Percentiles rank a stretch among this genome's conserved stretches.
These are phyloP conservation scores for Tretioscincus oriximinensis DNA, from an alignment of 2,113 vertebrate genomes.

Conservation along the genomic window DNA sequence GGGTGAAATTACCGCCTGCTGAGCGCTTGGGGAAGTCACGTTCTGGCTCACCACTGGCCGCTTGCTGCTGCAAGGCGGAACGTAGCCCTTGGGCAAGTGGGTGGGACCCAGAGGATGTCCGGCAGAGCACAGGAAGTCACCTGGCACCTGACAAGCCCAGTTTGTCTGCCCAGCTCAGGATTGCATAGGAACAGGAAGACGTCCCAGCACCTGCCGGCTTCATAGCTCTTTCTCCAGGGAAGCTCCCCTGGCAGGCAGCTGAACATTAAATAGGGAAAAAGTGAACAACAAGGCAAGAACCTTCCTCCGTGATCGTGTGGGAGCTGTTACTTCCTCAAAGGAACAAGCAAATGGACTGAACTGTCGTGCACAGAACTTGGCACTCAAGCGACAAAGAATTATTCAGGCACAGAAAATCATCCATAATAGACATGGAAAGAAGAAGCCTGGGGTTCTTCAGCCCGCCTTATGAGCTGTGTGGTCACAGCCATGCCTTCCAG, in stretches of 20 bases:
- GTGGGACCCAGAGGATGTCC: not conserved
- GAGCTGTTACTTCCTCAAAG: not conserved
- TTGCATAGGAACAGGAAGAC: not conserved
- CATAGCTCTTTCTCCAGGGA: not conserved
- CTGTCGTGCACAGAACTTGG: not conserved
- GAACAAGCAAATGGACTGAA: not conserved
- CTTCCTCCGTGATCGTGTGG: not conserved
- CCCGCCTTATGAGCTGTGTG: too few relatives aligned
- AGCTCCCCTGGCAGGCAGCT: not conserved
- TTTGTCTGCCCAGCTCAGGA: not conserved
- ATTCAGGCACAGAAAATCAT: not conserved
- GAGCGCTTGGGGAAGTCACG: rapidly evolving
- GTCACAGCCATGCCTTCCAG: too few relatives aligned
- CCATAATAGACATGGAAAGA: too few relatives aligned
- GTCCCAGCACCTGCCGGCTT: not conserved
- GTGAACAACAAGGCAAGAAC: not conserved
- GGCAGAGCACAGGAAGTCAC: not conserved
- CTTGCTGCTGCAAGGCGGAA: not conserved
- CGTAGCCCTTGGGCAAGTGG: rapidly evolving
- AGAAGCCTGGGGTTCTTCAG: too few relatives aligned
- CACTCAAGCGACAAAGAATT: not conserved
- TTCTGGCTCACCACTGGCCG: rapidly evolving
- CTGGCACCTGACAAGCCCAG: not conserved
- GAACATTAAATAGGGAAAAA: not conserved
- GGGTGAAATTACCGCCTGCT: not conserved